Evolutionary conservation across 2,888 invertebrate genomes (phyloP), one percentile per base, ranked within the genome.

Genomic region (Acleris laterana): DNA sequence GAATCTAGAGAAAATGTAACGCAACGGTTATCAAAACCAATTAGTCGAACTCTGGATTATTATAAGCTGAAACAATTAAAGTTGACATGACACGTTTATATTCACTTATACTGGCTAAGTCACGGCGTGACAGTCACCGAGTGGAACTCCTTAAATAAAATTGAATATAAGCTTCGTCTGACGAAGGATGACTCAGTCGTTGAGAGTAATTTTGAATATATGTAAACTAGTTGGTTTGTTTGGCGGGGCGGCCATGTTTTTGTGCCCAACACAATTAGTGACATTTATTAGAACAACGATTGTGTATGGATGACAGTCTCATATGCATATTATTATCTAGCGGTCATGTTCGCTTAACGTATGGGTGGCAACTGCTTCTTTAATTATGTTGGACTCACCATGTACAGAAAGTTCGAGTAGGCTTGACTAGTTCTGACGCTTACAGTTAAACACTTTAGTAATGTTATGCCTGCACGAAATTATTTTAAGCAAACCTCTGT

Each of bases 151-250:
- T 88, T 89, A 89, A 88, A 82, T 74, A 73, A 80, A 81, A 83
- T 79, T 83, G 81, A 84, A 87, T 83, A 81, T 81, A 82, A 83
- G 84, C 78, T 38, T 81, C 55, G 50, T 28, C 81, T 82, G 84
- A 83, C 82, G 77, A 79, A 84, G 87, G 85, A 90, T 92, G 92
- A 93, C 88, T 93, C 91, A 90, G 90, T 87, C 77, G 84, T 81
- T 77, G 84, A 84, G 85, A 87, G 85, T 82, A 88, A 86, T 90
- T 88, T 90, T 88, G 88, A 90, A 90, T 91, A 91, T 90, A 91
- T 90, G 92, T 90, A 86, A 91, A 92, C 85, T 89, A 88, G 89
- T 81, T 81, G 82, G 66, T 66, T 82, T 83, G 85, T 84, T 82
- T 79, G 71, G 77, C 72, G 77, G 77, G 78, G 74, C 79, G 68